Base-by-base conservation (phyloP, 2,113 vertebrate species). In the Prunella fulvescens region DNA sequence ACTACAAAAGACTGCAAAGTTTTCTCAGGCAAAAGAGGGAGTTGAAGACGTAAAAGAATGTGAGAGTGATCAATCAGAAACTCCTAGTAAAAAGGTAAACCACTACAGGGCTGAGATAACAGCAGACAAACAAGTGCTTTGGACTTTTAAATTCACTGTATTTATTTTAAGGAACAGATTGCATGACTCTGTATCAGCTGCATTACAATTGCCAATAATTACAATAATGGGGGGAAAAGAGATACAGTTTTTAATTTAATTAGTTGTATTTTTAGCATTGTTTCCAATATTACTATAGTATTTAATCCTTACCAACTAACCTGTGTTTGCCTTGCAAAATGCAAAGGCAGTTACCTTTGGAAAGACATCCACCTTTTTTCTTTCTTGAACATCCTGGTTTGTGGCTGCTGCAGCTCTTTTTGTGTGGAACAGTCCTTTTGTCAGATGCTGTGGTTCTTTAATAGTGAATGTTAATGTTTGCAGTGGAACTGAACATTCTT, bases 71-170 rank as follows among this genome's bases (percentile, higher is more conserved):
- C 51, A 40, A 2, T n/a, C 45, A n/a, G 91, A 91, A 87, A 66
- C 35, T 60, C 22, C 83, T 3, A 79, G 24, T 16, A 96, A 97
- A 93, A 96, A 95, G 98, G 98, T 97, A 98, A 84, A 56, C 24
- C 7, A 18, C 40, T 92, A 31, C 24, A 35, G 15, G 6, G 20
- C 5, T 81, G 33, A 50, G 16, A 25, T 80, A 73, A 56, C 10
- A 54, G 44, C 15, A 39, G 47, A 47, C 1, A 23, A 48, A 8
- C 40, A n/a, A 60, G 1, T 74, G 39, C 11, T 72, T 76, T 77
- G 19, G 33, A 29, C 19, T 56, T 26, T 15, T 57, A 29, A 11
- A 80, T 84, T 67, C 37, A 40, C 26, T 91, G 16, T 58, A 5
- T 64, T 50, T 87, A 35, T 86, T 92, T 86, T 37, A 74, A 92